Evolutionary conservation across 53 echinoderm and acorn worm genomes (phyloP), one percentile per base, ranked within the genome.

Genomic region (Paracentrotus lividus): DNA sequence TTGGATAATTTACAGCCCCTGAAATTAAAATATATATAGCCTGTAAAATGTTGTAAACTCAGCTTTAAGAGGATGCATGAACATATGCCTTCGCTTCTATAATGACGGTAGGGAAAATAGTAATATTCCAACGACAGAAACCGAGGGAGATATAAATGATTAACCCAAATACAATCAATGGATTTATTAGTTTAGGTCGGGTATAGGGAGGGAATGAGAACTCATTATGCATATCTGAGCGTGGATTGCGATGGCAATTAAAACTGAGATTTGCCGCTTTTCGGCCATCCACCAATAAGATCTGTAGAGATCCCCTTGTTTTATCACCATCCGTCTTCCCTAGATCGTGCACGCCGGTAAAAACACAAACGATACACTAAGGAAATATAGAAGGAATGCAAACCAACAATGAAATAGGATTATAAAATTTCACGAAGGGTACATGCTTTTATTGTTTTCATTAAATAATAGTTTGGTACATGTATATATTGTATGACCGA

Each of bases 131-230:
- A 55, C n/a, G n/a, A n/a, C 43, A 43, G 89, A 89, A 89, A 59
- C 61, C 21, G 21, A 42, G 23, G 18, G 13, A 45, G 44, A 66
- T 43, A 89, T 89, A 58, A 89, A 89, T 89, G 89, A 89, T 89
- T 89, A 89, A 89, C 89, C 65, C 89, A 31, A 89, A 59, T 59
- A 59, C 65, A 89, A 64, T 89, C 66, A 89, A 43, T 86, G 58
- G 65, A 89, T 65, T 89, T 89, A 89, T 89, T 89, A 89, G 89
- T 89, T 86, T 89, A 89, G 89, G 60, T 60, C 60, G 24, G 34
- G 42, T 29, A 54, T 57, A 58, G 51, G 12, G 64, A 42, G 89
- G 43, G 45, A 2, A 42, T 34, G 89, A 43, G 89, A 61, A 61
- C 89, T 89, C 81, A 81, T 81, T 81, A 81, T 81, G 81, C 49